Percentiles rank a stretch among this genome's conserved stretches.
These are phyloP conservation scores for Dicyrtoma fusca DNA, from an alignment of 2,888 invertebrate genomes.

Conservation along the genomic window DNA sequence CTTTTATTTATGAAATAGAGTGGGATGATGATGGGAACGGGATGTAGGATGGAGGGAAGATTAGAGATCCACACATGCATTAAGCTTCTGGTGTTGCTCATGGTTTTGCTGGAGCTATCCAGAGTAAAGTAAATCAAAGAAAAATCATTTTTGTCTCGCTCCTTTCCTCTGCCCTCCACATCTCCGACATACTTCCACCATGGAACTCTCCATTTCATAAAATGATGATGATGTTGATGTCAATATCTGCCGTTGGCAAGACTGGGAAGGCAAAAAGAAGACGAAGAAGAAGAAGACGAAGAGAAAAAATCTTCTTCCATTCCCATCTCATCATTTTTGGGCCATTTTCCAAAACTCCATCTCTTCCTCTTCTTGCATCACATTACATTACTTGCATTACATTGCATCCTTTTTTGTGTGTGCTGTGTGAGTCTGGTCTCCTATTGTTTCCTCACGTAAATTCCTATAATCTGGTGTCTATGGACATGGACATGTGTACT, in stretches of 20 bases:
- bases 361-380: background rate
- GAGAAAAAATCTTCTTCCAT: slow-evolving; percentile 18
- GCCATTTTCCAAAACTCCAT: slow-evolving; percentile 6
- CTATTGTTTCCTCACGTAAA: slow-evolving; percentile 11
- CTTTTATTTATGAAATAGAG: too few relatives aligned
- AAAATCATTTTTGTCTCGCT: slow-evolving; percentile 6
- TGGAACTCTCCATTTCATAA: slow-evolving; percentile 6
- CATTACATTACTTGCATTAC: background rate
- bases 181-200: background rate
- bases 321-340: slow-evolving; percentile 17
- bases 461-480: background rate
- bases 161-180: background rate
- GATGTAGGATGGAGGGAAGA: too few relatives aligned
- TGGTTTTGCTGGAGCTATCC: background rate
- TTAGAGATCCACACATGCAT: too few relatives aligned
- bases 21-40: too few relatives aligned
- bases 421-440: background rate
- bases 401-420: slow-evolving; percentile 6
- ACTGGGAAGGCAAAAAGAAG: background rate
- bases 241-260: slow-evolving; percentile 20
- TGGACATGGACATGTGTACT: too few relatives aligned
- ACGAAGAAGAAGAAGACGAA: background rate
- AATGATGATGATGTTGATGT: slow-evolving; percentile 25
- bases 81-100: too few relatives aligned
- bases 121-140: slow-evolving; percentile 14